phyloP scores from a whole-genome alignment of 2,888 invertebrate species.

The Athalia circularis region DNA sequence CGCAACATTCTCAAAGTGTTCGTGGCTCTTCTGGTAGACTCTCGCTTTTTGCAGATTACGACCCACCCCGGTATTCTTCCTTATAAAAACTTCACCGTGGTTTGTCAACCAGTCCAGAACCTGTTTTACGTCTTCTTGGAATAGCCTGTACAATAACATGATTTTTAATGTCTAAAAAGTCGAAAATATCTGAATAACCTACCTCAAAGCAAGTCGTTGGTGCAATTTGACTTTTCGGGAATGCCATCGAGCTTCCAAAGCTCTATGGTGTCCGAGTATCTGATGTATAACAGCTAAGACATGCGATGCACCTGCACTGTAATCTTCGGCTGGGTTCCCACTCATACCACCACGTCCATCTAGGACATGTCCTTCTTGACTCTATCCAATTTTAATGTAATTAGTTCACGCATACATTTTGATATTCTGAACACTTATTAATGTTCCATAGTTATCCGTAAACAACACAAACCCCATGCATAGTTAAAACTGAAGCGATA shows the following conservation, averaged over 20 bases:
- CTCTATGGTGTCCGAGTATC: conserved; percentile 95
- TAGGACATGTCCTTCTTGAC: conserved; percentile 73
- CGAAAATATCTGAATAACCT: conserved; percentile 48
- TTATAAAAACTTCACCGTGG: conserved; percentile 97
- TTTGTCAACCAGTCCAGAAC: conserved; percentile 98
- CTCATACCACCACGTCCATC: conserved; percentile 80
- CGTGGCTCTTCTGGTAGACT: conserved; percentile 98
- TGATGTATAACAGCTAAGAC: conserved; percentile 97
- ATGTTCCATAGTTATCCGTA: conserved; percentile 20
- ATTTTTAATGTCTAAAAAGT: neutral
- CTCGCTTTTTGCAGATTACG: conserved; percentile 95
- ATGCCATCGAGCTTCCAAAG: conserved; percentile 96
- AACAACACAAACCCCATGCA: conserved; percentile 27
- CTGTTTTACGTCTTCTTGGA: conserved; percentile 98
- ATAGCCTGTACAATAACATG: conserved; percentile 77
- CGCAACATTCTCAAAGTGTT: conserved; percentile 98
- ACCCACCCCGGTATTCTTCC: conserved; percentile 98
- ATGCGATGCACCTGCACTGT: conserved; percentile 97
- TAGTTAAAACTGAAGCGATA: conserved; percentile 39
- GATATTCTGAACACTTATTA: neutral
- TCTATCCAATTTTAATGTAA: conserved; percentile 58
- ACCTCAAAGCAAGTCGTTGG: conserved; percentile 90
- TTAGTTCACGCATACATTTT: conserved; percentile 18
- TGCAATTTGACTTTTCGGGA: conserved; percentile 96
- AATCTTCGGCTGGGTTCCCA: conserved; percentile 94